Conservation (phyloP, 1,140 invertebrate genomes). For the Saccostrea echinata region DNA sequence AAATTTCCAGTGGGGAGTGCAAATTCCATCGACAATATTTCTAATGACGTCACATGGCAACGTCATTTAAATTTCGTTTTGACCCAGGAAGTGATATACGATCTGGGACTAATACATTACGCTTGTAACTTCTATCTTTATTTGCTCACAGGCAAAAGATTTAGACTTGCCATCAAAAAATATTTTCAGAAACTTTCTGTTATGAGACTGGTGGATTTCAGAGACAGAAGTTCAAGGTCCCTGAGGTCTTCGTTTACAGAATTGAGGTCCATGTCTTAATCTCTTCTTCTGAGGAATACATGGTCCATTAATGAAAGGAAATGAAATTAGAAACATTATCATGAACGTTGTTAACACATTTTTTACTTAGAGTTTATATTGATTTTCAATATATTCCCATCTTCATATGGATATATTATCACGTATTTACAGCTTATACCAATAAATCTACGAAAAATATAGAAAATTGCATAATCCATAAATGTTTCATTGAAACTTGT, state of each 20-base stretch:
- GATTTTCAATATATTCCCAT: conserved; percentile 5
- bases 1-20: conserved; percentile 48
- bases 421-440: neutral
- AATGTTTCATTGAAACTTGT: neutral
- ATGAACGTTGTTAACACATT: conserved; percentile 8
- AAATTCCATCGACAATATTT: conserved; percentile 33
- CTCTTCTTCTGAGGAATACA: neutral
- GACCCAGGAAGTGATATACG: conserved; percentile 64
- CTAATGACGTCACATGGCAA: conserved; percentile 59
- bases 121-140: conserved; percentile 72
- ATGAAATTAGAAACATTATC: conserved; percentile 24
- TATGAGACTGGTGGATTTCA: conserved; percentile 32
- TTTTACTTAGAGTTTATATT: neutral
- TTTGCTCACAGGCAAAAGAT: conserved; percentile 64
- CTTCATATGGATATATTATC: neutral
- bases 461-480: neutral
- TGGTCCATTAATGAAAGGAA: neutral
- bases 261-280: conserved; percentile 17
- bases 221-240: conserved; percentile 7
- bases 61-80: conserved; percentile 61
- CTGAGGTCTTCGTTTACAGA: conserved; percentile 24
- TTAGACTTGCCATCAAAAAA: conserved; percentile 59
- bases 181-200: conserved; percentile 28
- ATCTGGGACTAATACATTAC: conserved; percentile 69
- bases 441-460: neutral